These are phyloP conservation scores for Myotis findleyi DNA, from an alignment of 2,797 vertebrate genomes.

Conservation along the genomic window DNA sequence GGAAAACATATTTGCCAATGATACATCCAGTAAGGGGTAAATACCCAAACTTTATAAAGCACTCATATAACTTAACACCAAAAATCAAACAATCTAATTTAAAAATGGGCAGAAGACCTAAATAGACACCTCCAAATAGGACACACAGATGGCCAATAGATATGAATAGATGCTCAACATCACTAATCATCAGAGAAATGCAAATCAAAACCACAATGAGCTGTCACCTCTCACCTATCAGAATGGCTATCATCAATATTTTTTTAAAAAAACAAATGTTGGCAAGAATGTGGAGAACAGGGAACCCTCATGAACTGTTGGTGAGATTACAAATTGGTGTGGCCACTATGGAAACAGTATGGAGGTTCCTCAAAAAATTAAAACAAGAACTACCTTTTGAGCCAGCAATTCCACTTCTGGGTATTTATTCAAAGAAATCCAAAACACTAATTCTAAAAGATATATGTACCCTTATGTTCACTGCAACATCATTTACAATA, in stretches of 20 bases:
- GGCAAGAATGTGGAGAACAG: background rate
- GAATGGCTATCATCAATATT: background rate
- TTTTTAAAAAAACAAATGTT: background rate
- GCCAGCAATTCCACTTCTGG: background rate
- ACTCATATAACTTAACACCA: background rate
- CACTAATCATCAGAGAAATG: background rate
- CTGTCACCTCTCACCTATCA: background rate
- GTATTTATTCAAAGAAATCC: background rate
- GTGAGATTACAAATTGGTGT: background rate
- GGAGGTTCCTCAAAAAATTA: background rate
- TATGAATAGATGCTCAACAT: background rate
- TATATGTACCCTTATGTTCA: background rate
- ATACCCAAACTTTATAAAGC: background rate
- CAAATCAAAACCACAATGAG: background rate
- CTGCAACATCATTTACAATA: background rate
- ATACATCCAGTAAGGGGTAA: background rate
- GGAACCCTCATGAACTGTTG: background rate
- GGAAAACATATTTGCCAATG: background rate
- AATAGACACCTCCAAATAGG: background rate
- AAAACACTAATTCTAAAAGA: background rate
- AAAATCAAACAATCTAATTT: background rate
- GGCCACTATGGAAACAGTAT: background rate
- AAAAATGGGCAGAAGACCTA: background rate
- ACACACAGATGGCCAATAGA: background rate
- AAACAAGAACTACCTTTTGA: background rate